Base-by-base conservation (phyloP, 64 coral and sea anemone genomes). In the Pocillopora damicornis region DNA sequence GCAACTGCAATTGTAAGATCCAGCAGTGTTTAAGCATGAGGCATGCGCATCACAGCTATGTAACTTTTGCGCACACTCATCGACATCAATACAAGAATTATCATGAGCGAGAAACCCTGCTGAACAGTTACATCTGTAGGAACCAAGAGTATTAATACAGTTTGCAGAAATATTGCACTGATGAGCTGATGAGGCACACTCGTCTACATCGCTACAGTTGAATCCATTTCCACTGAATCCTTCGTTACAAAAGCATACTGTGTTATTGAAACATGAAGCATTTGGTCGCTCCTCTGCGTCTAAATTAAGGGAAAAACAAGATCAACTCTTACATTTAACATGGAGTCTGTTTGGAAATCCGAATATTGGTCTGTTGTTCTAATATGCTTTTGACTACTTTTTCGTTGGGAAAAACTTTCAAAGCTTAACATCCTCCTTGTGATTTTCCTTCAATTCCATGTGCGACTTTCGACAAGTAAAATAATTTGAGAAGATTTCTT, bases 1-100 rank as follows among this genome's bases (percentile, higher is more conserved):
- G 51, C 87, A 88, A 38, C 13, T 79, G 35, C 87, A 88, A 13
- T 62, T 22, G 51, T 88, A 88, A 1, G 87, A 88, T 51, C 87
- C 87, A 79, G 74, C 76, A 59, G 87, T 78, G 35, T 88, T 88
- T 1, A 9, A 11, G 58, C 87, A 88, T 11, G 56, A 60, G 13
- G 87, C 87, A 67, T 77, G 69, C 73, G 25, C 25, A 63, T 78
- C 15, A 34, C 87, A 88, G 13, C 62, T 38, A 61, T 88, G 59
- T 11, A 59, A 58, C 11, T 22, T 60, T 13, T 51, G 58, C 15
- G 20, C 73, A 30, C 87, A 88, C 34, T 88, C 87, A 62, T 88
- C 75, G 13, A 79, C 25, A 75, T 88, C 87, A 20, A 58, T 11
- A 60, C 87, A 88, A 12, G 42, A 63, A 58, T 7, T 77, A 5